Evolutionary conservation across 2,888 invertebrate genomes (phyloP).

Genomic region (Dastarcus helophoroides): DNA sequence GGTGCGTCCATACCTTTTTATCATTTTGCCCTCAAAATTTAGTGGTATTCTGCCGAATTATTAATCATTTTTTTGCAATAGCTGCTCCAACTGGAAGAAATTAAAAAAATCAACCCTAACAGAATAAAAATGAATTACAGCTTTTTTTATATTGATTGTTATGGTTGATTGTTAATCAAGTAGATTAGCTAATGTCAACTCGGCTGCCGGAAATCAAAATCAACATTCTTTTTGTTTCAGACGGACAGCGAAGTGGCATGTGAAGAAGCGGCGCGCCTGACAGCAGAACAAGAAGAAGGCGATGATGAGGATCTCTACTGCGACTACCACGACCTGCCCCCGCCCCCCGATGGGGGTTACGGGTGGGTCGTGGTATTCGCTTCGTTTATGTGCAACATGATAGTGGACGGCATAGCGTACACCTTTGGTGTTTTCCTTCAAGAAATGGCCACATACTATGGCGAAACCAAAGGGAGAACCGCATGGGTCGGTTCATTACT

Average conservation of each 20-base stretch:
- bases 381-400: constrained; percentile 94
- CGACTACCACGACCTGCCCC: constrained; percentile 68
- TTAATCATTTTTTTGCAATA: no score
- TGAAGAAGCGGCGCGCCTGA: constrained; percentile 71
- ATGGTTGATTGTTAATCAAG: no score
- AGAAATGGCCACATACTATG: constrained; percentile 69
- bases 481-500: constrained; percentile 93
- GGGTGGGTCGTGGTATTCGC: constrained; percentile 93
- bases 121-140: no score
- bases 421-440: constrained; percentile 90
- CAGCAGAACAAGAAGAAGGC: constrained; percentile 49
- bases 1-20: no score
- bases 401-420: constrained; percentile 98
- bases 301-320: constrained; percentile 44
- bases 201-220: no score
- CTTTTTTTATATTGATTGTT: no score
- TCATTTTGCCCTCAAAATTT: no score
- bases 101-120: no score
- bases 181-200: no score
- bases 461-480: constrained; percentile 74
- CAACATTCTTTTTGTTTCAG: no score
- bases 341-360: constrained; percentile 84
- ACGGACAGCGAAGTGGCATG: constrained; percentile 81
- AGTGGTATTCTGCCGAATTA: no score
- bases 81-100: no score